Percentiles rank a stretch among this genome's conserved stretches.
Evolutionary conservation across 2,113 vertebrate species (phyloP).

Genomic region (Elachura formosa): DNA sequence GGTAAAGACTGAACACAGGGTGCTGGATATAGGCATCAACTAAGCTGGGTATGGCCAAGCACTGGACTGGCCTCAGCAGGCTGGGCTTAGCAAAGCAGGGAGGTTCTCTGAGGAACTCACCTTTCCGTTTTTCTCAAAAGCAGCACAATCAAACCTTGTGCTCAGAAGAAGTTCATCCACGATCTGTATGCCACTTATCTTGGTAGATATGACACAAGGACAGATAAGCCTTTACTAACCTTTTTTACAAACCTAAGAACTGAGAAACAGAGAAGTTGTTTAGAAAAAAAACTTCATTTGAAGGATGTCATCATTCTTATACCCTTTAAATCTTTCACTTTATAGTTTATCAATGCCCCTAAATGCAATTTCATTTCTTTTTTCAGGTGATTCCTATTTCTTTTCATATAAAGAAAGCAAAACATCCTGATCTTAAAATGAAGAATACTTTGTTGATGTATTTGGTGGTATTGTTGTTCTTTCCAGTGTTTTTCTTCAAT

Average conservation of each 20-base stretch:
- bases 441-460: not conserved
- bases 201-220: not conserved
- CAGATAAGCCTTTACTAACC: fast-evolving
- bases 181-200: not conserved
- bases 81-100: not conserved
- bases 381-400: not conserved
- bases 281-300: not conserved
- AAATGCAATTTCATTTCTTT: not conserved
- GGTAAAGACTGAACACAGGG: not conserved
- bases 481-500: not conserved
- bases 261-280: not conserved
- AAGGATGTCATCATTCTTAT: not conserved
- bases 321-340: not conserved
- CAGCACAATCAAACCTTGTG: not conserved
- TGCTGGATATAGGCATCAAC: not conserved
- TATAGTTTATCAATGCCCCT: not conserved
- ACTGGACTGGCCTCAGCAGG: not conserved
- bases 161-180: not conserved
- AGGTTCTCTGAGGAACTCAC: not conserved
- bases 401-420: not conserved
- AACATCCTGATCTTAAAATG: not conserved
- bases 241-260: not conserved
- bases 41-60: fast-evolving
- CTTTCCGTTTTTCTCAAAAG: not conserved
- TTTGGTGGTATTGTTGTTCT: not conserved